These are phyloP conservation scores for Gandaritis pyraliata DNA, from an alignment of 2,888 invertebrate species.

Conservation along the genomic window DNA sequence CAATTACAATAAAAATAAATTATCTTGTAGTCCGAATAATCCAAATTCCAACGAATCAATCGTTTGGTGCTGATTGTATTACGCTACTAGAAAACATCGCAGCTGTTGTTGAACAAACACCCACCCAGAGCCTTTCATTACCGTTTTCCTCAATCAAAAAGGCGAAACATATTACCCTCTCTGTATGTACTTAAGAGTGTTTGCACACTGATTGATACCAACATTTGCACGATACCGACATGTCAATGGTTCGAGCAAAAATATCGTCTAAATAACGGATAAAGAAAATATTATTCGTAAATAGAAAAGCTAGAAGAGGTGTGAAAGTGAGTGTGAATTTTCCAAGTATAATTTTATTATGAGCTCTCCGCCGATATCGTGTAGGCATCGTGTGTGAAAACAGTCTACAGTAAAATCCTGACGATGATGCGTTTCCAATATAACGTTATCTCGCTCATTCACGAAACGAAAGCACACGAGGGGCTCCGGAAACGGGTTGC, in stretches of 20 bases:
- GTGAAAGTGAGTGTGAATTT: no score
- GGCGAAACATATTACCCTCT: constrained; percentile 10
- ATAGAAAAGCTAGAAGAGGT: no score
- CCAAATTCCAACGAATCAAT: neutral
- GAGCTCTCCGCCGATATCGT: no score
- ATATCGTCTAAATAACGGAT: no score
- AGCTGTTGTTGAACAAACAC: constrained; percentile 1
- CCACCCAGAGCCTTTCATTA: constrained; percentile 1
- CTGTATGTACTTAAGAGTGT: neutral
- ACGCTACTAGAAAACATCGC: no score
- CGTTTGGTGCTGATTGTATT: neutral
- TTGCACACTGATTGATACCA: no score
- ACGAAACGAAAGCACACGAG: constrained; percentile 16
- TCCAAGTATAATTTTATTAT: no score
- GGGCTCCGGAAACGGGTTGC: constrained; percentile 20
- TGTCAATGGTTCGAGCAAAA: no score
- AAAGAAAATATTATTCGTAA: no score
- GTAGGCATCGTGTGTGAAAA: no score
- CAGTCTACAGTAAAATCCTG: constrained; percentile 15
- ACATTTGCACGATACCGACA: no score
- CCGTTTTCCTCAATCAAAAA: constrained; percentile 14
- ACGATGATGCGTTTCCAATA: constrained; percentile 45
- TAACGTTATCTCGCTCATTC: constrained; percentile 37
- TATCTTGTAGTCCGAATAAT: neutral
- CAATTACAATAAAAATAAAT: no score